Base-by-base conservation (phyloP, 2,888 invertebrate genomes). In the Hirtodrosophila trivittata region DNA sequence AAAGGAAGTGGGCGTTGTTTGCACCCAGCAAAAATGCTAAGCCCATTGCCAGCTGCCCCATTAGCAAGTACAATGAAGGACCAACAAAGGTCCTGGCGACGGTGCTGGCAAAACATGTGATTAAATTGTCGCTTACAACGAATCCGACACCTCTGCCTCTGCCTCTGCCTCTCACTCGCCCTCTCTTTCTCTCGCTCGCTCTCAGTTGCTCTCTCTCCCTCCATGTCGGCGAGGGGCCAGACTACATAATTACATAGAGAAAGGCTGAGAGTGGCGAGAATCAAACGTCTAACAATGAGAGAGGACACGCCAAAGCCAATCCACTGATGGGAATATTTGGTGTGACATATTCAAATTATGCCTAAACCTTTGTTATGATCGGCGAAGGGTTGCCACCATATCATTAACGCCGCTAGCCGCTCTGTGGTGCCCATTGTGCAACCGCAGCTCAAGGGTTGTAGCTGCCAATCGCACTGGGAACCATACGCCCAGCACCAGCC, bases 371-470 rank as follows among this genome's bases (percentile, higher is more conserved):
- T 75, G 75, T 75, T 75, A 16, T 75, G 75, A 75, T 75, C 58
- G 75, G 12, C 43, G 41, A 63, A 81, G 78, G 81, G 72, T 77
- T 77, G 69, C 78, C 77, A 78, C 63, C 73, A 82, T 87, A 88
- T 88, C 88, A 88, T 88, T 88, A 88, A 76, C 82, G 86, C 87
- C 80, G 85, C 72, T 62, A 50, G 67, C 70, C 63, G 54, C 88
- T 63, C 74, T 87, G 87, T 81, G 87, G 87, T 87, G 84, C 84
- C 82, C 69, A 81, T 84, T 84, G 84, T 77, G 60, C 62, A 51
- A 83, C 81, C 83, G 74, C 81, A 77, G 55, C 38, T 14, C 54
- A 76, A 63, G 71, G 76, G 66, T 62, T 63, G 59, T 49, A 25
- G 41, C 60, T 50, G 55, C 49, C 32, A 26, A 21, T 54, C 49